These are phyloP conservation scores for Liparis tanakae DNA, from an alignment of 2,797 vertebrate species.

Conservation along the genomic window DNA sequence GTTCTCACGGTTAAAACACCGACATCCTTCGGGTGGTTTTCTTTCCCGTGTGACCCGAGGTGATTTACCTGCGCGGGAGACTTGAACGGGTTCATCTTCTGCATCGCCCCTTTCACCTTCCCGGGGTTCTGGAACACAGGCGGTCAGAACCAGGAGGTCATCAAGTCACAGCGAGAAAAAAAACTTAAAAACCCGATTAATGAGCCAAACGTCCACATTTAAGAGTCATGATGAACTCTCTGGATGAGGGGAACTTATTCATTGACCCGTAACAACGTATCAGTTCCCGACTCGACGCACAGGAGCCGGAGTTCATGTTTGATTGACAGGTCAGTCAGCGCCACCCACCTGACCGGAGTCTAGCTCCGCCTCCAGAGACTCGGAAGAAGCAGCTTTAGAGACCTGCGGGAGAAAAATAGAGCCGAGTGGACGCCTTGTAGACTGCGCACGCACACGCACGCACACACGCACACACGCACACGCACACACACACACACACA, in stretches of 20 bases:
- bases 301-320: background rate
- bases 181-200: background rate
- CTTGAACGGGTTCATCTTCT: constrained; percentile 74
- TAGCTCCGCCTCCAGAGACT: constrained; percentile 34
- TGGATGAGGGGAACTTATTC: background rate
- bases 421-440: background rate
- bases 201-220: background rate
- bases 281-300: too few relatives aligned
- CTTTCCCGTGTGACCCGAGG: too few relatives aligned
- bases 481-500: too few relatives aligned
- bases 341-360: constrained; percentile 56
- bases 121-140: constrained; percentile 59
- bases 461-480: too few relatives aligned
- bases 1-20: too few relatives aligned
- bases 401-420: constrained; percentile 38
- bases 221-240: background rate
- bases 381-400: constrained; percentile 41
- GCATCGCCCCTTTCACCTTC: constrained; percentile 59
- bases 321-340: background rate
- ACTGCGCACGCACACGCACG: background rate
- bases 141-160: background rate
- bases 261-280: too few relatives aligned
- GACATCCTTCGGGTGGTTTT: background rate
- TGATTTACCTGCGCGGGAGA: constrained; percentile 59
- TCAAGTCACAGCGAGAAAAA: too few relatives aligned